These are phyloP conservation scores for Zosterops pallidus DNA, from an alignment of 2,113 vertebrate species.

Conservation along the genomic window DNA sequence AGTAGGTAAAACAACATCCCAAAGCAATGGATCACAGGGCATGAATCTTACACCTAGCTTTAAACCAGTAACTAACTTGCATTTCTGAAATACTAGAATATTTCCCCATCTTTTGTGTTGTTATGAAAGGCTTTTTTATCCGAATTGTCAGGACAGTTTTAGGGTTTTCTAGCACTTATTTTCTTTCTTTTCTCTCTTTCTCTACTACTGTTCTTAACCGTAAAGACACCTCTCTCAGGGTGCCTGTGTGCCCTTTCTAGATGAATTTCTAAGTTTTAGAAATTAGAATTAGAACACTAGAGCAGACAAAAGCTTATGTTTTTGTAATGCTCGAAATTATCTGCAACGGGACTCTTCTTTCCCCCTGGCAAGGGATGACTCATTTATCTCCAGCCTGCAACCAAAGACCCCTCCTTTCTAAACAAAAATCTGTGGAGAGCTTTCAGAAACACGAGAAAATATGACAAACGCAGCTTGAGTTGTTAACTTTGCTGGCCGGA, in stretches of 20 bases:
- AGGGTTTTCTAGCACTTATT: neutral
- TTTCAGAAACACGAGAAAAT: constrained; percentile 7
- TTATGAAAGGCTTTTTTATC: neutral
- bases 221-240: neutral
- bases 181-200: neutral
- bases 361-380: neutral
- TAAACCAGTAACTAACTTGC: neutral
- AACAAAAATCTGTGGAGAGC: neutral
- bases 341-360: neutral
- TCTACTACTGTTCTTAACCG: neutral
- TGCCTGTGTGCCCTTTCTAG: neutral
- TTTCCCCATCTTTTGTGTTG: neutral
- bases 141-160: neutral
- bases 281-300: neutral
- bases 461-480: neutral
- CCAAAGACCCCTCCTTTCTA: neutral
- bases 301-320: neutral
- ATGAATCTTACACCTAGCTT: neutral
- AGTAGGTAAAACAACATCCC: neutral
- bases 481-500: neutral
- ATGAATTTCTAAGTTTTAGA: neutral
- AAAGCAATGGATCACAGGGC: neutral
- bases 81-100: neutral
- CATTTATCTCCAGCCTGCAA: neutral
- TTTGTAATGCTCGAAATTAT: neutral